Conservation (phyloP, 1,140 invertebrate species). For the Dendrolimus punctatus region DNA sequence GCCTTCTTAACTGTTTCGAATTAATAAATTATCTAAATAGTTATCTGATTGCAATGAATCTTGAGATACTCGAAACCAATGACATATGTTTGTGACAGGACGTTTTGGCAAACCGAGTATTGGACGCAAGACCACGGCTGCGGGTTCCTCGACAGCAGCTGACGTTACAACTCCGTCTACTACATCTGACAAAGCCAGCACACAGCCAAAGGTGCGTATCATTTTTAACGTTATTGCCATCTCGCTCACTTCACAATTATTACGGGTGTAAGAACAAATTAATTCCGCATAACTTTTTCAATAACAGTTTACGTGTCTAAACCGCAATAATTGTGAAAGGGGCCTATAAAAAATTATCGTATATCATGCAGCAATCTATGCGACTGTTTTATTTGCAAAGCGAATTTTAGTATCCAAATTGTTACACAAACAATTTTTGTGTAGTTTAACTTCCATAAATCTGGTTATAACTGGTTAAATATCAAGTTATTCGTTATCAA, state of each 20-base stretch:
- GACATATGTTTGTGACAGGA: conserved; percentile 42
- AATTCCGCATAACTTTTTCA: background rate
- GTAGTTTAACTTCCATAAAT: too few species aligned
- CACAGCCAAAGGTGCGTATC: conserved; percentile 43
- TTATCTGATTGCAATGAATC: background rate
- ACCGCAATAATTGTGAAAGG: background rate
- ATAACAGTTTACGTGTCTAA: background rate
- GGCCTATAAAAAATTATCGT: background rate
- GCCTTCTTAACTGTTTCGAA: too few species aligned
- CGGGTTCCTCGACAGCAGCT: conserved; percentile 14
- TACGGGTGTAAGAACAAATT: too few species aligned
- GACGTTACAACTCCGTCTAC: conserved; percentile 26
- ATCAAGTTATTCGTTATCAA: too few species aligned
- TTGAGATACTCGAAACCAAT: conserved; percentile 8
- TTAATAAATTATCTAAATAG: background rate
- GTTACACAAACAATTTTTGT: too few species aligned
- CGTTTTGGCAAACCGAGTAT: conserved; percentile 55
- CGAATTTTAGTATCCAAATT: background rate
- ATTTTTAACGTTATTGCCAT: too few species aligned
- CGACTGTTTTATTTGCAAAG: conserved; percentile 7
- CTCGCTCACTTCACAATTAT: too few species aligned
- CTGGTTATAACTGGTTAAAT: too few species aligned
- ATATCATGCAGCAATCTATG: conserved; percentile 2
- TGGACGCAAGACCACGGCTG: conserved; percentile 37
- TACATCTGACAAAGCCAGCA: conserved; percentile 38